phyloP scores from a whole-genome alignment of 2,797 vertebrate species.

The Chrosomus eos region DNA sequence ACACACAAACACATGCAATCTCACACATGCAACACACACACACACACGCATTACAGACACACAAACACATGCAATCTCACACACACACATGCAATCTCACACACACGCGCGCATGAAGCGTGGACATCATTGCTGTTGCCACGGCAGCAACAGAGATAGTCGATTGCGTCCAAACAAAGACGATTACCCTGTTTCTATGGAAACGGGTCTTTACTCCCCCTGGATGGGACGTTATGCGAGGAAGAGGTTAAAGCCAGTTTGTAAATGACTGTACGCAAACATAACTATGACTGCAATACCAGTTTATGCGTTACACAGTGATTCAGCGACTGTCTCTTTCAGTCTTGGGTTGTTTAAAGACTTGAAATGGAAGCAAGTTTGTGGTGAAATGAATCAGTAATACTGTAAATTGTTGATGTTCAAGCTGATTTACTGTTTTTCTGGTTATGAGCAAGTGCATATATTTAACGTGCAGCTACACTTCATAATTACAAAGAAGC shows the following conservation, averaged over 20 bases:
- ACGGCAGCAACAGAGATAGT: conserved; percentile 61
- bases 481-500: too few species aligned
- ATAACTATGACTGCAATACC: neutral
- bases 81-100: neutral
- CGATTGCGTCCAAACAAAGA: conserved; percentile 67
- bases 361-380: neutral
- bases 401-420: neutral
- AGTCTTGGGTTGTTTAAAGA: neutral
- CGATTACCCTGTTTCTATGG: conserved; percentile 76
- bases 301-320: neutral
- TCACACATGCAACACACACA: neutral
- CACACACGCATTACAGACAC: conserved; percentile 33
- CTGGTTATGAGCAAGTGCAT: neutral
- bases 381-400: neutral
- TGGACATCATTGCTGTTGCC: conserved; percentile 50
- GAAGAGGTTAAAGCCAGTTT: conserved; percentile 14
- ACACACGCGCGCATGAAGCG: neutral
- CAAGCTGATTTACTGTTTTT: neutral
- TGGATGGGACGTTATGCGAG: neutral
- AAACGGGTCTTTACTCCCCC: conserved; percentile 69
- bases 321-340: neutral
- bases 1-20: neutral
- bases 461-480: neutral
- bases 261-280: conserved; percentile 11
- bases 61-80: neutral